Percentiles rank a stretch among this genome's conserved stretches.
Evolutionary conservation across 2,113 vertebrate species (phyloP).

Genomic region (Drymodes brunneopygia): DNA sequence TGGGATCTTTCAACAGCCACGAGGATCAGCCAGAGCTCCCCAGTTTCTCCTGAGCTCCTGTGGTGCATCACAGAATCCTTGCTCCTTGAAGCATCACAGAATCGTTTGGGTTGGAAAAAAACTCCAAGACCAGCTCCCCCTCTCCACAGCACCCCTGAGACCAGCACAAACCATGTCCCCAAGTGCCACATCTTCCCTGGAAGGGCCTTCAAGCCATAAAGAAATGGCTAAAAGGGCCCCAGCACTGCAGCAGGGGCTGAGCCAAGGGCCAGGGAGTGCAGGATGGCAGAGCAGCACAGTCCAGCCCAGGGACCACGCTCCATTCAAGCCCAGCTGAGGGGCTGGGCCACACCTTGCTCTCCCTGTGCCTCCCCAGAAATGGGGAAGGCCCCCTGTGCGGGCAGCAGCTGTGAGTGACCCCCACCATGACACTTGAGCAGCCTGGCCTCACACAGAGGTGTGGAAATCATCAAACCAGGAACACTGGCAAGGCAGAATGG

Average conservation of each 20-base stretch:
- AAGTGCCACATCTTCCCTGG: neutral
- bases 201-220: neutral
- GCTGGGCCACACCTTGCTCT: neutral
- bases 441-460: neutral
- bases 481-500: accelerated
- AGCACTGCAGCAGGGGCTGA: neutral
- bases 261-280: too few relatives aligned
- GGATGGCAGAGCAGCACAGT: neutral
- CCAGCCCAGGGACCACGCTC: neutral
- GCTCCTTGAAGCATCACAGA: too few relatives aligned
- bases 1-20: accelerated
- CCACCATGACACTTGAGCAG: accelerated
- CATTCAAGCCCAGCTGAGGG: neutral
- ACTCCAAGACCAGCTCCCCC: neutral
- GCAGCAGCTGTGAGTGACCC: neutral
- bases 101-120: neutral
- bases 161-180: neutral
- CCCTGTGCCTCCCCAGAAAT: accelerated
- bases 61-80: accelerated
- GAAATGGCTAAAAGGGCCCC: neutral
- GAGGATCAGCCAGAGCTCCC: accelerated
- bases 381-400: accelerated
- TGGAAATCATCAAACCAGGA: neutral
- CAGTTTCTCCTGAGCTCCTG: accelerated
- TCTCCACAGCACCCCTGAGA: neutral